Percentiles rank a stretch among this genome's conserved stretches.
phyloP scores from a whole-genome alignment of 2,113 vertebrate species.

The Fregetta grallaria region DNA sequence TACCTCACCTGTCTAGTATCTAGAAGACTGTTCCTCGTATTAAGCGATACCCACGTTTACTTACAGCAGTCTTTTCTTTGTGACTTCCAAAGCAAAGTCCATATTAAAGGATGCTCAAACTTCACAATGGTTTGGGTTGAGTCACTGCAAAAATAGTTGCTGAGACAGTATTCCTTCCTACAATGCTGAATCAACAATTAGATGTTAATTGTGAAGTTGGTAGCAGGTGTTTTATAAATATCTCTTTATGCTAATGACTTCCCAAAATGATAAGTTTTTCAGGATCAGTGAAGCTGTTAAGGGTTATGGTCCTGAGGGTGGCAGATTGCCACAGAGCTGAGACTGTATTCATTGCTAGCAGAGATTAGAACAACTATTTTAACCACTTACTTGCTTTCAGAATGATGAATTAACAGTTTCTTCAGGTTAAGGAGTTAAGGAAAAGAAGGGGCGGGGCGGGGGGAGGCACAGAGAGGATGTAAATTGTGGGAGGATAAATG shows the following conservation, averaged over 20 bases:
- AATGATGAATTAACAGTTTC: not conserved
- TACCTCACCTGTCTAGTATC: not conserved
- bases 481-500: not conserved
- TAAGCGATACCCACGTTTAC: not conserved
- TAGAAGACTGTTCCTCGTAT: not conserved
- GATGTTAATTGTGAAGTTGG: not conserved
- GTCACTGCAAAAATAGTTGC: not conserved
- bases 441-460: not conserved
- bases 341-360: not conserved
- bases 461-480: too few species aligned
- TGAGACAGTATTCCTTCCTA: not conserved
- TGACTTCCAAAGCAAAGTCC: not conserved
- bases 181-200: not conserved
- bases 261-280: conserved; percentile 26
- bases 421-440: not conserved
- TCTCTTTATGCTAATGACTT: conserved; percentile 9
- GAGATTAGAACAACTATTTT: not conserved
- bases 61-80: not conserved
- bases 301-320: not conserved
- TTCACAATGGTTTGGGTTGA: not conserved
- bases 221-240: conserved; percentile 1
- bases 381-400: not conserved
- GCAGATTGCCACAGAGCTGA: not conserved
- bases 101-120: fast-evolving
- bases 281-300: conserved; percentile 24